Evolutionary conservation across 2,113 vertebrate species (phyloP), one percentile per base, ranked within the genome.

Genomic region (Carlito syrichta): DNA sequence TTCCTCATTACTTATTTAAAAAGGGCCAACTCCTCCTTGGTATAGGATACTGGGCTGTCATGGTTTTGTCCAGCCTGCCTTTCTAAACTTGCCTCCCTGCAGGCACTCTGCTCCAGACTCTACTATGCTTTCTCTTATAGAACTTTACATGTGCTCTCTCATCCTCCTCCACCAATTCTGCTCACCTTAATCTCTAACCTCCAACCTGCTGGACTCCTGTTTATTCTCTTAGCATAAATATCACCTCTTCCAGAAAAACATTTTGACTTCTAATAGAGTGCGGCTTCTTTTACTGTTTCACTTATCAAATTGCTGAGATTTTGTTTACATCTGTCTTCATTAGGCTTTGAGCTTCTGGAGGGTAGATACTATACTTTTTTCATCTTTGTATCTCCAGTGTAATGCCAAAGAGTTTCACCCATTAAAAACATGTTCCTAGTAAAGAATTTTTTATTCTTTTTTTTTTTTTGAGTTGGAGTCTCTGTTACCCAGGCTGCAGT

Each of bases 371-470:
- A 1, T 82, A 62, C 63, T 60, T 82, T 89, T 89, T 92, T 88
- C 50, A 83, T 93, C 66, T 83, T 90, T 89, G 8, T 92, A 63
- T 84, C 93, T 94, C 88, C n/a, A 40, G 27, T 63, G 32, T 25
- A n/a, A 48, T 94, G 13, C 68, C 22, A 91, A 54, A 62, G 58
- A 95, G 66, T 82, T 89, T 85, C 60, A 87, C 54, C 89, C 71
- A 58, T 89, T 86, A 83, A 92, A 96, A 92, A 45, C 58, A 40
- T 85, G 35, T 94, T 96, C 71, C 32, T 84, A 43, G n/a, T 76
- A 62, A 85, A 40, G 82, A 81, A 71, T 86, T 69, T 71, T 87
- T 58, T 81, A 86, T 89, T 92, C 43, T 58, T 86, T 40, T n/a
- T n/a, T n/a, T n/a, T n/a, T n/a, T n/a, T n/a, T n/a, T n/a, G n/a